Evolutionary conservation across 2,888 invertebrate genomes (phyloP).

Genomic region (Phortica okadai): DNA sequence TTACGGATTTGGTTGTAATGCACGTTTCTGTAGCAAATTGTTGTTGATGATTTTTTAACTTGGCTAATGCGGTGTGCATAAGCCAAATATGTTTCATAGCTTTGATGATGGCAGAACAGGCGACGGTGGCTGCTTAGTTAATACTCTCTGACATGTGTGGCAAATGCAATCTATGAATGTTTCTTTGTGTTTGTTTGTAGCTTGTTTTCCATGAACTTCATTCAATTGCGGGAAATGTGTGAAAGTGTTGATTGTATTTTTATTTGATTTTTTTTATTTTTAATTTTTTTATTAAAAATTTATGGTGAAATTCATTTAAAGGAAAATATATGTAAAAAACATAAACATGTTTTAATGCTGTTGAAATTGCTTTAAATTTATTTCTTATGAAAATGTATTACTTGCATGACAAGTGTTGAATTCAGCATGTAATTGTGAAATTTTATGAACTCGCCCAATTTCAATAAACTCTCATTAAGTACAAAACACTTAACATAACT

Average conservation of each 20-base stretch:
- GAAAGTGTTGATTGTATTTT: constrained; percentile 59
- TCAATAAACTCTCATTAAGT: no score
- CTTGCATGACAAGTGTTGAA: no score
- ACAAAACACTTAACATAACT: neutral
- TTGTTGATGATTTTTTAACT: constrained; percentile 14
- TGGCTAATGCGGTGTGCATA: neutral
- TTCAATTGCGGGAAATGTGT: constrained; percentile 51
- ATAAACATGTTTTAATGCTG: no score
- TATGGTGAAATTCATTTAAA: no score
- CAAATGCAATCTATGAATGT: constrained; percentile 5
- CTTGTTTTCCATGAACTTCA: constrained; percentile 6
- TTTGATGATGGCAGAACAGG: neutral
- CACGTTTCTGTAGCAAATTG: neutral
- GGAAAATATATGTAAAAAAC: no score
- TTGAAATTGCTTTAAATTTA: no score
- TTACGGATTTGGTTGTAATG: constrained; percentile 60
- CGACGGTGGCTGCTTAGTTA: neutral
- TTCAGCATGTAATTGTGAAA: no score
- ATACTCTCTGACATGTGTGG: constrained; percentile 7
- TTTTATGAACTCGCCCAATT: no score
- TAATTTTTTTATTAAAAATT: neutral
- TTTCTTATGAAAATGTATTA: no score
- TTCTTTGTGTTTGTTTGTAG: neutral
- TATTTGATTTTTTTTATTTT: neutral
- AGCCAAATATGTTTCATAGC: constrained; percentile 13